A percentile compares a stretch with the other conserved stretches of the same genome.
phyloP scores from a whole-genome alignment of 2,797 vertebrate species.

The Acanthornis magna region DNA sequence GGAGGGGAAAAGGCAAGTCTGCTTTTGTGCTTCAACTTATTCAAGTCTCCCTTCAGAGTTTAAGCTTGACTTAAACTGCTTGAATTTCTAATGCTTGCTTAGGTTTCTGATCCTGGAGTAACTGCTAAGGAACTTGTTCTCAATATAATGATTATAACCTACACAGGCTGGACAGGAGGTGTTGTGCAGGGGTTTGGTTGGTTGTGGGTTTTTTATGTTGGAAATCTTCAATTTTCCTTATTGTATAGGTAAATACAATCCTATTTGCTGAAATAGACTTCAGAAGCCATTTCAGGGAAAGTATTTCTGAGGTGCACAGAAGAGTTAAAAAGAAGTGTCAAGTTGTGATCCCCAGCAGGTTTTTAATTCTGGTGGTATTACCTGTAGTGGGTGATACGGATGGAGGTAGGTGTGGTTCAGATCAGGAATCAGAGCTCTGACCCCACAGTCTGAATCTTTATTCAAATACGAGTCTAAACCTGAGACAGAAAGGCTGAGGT shows the following conservation, averaged over 20 bases:
- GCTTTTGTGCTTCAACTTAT: not conserved
- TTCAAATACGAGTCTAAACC: not conserved
- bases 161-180: not conserved
- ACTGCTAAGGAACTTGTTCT: not conserved
- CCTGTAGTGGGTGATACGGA: fast-evolving
- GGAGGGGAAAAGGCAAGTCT: not conserved
- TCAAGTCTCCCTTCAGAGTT: not conserved
- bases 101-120: not conserved
- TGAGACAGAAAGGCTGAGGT: not conserved
- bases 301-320: not conserved
- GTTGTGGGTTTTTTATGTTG: not conserved
- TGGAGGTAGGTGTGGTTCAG: not conserved
- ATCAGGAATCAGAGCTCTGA: not conserved
- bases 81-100: not conserved
- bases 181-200: not conserved
- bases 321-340: not conserved
- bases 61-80: not conserved
- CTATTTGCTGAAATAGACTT: not conserved
- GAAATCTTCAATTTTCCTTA: not conserved
- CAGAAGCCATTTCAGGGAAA: not conserved
- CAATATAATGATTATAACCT: not conserved
- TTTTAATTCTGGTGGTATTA: not conserved
- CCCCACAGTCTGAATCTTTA: not conserved
- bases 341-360: not conserved
- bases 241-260: not conserved